These are phyloP conservation scores for Cantharis rustica DNA, from an alignment of 2,888 invertebrate species.

Conservation along the genomic window DNA sequence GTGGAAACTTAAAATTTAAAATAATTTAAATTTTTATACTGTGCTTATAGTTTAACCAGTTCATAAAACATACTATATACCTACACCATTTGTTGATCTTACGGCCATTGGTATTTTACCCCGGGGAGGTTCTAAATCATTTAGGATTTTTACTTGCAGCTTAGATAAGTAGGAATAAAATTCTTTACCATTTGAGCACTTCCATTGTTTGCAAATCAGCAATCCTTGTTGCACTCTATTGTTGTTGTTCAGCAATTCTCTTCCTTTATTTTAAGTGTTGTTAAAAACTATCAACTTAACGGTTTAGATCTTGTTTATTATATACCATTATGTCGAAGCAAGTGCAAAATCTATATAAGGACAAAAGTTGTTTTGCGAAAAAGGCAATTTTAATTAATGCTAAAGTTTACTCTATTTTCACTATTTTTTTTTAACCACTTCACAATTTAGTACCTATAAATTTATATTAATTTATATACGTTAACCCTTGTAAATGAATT, in stretches of 20 bases:
- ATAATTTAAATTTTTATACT: neutral
- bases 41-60: neutral
- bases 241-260: constrained; percentile 45
- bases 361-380: neutral
- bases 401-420: neutral
- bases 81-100: neutral
- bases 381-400: neutral
- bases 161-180: neutral
- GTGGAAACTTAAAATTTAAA: neutral
- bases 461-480: neutral
- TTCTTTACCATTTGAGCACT: constrained; percentile 41
- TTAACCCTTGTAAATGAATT: neutral
- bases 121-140: neutral
- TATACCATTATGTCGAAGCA: constrained; percentile 3
- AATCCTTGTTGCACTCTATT: constrained; percentile 52
- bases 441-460: neutral
- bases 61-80: neutral
- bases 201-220: constrained; percentile 56
- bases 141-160: neutral
- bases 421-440: neutral
- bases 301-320: constrained; percentile 31
- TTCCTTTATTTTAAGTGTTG: constrained; percentile 27
- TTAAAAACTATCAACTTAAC: constrained; percentile 34
- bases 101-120: neutral
- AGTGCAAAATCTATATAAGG: neutral